Percentiles rank a stretch among this genome's conserved stretches.
Evolutionary conservation across 2,797 vertebrate species (phyloP).

Genomic region (Gorsachius magnificus): DNA sequence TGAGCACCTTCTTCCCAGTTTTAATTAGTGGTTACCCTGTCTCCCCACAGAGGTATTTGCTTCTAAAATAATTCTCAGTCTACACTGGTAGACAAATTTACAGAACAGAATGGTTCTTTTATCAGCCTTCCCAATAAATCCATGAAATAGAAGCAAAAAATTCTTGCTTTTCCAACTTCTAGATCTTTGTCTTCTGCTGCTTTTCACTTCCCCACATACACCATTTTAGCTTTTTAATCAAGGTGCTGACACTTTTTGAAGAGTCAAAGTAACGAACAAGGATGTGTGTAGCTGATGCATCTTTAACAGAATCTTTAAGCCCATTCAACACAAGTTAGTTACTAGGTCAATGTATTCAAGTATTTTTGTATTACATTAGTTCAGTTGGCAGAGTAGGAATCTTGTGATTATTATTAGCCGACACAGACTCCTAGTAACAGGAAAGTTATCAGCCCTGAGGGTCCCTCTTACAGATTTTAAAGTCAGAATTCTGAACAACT

Average conservation of each 20-base stretch:
- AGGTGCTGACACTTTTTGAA: neutral
- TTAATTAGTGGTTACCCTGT: neutral
- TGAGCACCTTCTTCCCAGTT: neutral
- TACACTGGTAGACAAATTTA: neutral
- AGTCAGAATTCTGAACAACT: neutral
- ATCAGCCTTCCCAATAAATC: neutral
- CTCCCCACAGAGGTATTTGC: neutral
- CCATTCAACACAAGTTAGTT: neutral
- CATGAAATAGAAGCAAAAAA: neutral
- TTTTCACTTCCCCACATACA: neutral
- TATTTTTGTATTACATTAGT: neutral
- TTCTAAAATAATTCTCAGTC: slow-evolving; percentile 7
- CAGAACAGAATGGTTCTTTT: neutral
- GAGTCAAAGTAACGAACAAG: neutral
- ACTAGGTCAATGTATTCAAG: neutral
- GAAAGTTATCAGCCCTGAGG: neutral
- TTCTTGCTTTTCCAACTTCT: neutral
- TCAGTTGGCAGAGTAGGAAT: neutral
- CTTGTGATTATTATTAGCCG: neutral
- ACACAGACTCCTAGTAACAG: neutral
- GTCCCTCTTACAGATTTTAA: neutral
- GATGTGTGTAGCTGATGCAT: neutral
- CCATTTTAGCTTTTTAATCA: neutral
- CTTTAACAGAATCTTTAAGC: neutral
- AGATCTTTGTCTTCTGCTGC: neutral